Conservation (phyloP, 2,888 invertebrate species). For the Eupeodes latifasciatus region DNA sequence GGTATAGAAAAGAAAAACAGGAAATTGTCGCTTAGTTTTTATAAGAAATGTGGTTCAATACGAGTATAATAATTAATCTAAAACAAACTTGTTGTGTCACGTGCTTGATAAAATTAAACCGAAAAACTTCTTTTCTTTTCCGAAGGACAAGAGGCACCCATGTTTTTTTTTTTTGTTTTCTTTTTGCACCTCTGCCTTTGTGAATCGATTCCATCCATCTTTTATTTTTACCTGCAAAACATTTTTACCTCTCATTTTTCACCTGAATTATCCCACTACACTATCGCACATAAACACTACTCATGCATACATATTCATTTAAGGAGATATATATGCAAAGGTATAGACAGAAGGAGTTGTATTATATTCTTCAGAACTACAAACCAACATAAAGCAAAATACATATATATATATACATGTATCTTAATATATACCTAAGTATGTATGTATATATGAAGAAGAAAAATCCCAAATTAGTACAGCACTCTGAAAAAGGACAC, state of each 20-base stretch:
- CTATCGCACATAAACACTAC: constrained; percentile 50
- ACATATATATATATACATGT: neutral
- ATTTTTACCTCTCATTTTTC: constrained; percentile 69
- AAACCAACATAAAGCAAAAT: constrained; percentile 13
- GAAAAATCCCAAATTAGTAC: constrained; percentile 74
- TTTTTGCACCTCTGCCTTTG: constrained; percentile 17
- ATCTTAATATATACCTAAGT: neutral
- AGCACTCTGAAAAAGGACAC: constrained; percentile 75
- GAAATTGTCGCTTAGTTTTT: constrained; percentile 9
- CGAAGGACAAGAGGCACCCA: constrained; percentile 24
- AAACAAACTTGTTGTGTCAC: constrained; percentile 59
- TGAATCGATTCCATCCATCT: constrained; percentile 69
- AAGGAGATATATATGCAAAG: no score
- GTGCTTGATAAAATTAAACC: constrained; percentile 65
- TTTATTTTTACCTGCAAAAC: constrained; percentile 53
- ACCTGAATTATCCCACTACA: constrained; percentile 70
- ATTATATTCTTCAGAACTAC: constrained; percentile 5
- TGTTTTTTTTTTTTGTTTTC: neutral
- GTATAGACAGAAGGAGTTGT: neutral
- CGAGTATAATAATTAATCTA: constrained; percentile 51
- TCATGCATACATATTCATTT: neutral
- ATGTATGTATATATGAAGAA: neutral
- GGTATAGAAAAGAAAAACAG: neutral
- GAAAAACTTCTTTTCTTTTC: constrained; percentile 48
- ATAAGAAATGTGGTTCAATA: constrained; percentile 12